Evolutionary conservation across 2,797 vertebrate species (phyloP).

Genomic region (Galago senegalensis): DNA sequence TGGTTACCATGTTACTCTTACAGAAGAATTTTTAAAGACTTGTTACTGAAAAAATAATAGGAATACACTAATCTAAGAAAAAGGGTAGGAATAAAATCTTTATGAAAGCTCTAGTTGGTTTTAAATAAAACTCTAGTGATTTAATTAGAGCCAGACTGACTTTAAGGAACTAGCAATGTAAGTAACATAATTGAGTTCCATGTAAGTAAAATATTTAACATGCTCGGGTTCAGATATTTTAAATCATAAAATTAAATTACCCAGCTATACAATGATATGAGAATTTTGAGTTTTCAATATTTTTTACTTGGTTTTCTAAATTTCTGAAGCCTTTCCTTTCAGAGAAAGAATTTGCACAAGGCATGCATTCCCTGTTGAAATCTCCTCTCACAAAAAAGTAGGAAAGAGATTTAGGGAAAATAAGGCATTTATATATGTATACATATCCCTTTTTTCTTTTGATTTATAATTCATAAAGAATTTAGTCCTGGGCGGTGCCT

Average conservation of each 20-base stretch:
- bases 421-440: background rate
- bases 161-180: conserved; percentile 74
- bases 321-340: conserved; percentile 40
- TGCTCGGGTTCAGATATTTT: conserved; percentile 62
- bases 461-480: conserved; percentile 47
- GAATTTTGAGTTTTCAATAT: conserved; percentile 22
- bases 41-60: conserved; percentile 54
- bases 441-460: background rate
- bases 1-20: conserved; percentile 36
- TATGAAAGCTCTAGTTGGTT: background rate
- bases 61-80: conserved; percentile 31
- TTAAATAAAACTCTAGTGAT: conserved; percentile 58
- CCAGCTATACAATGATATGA: conserved; percentile 42
- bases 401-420: background rate
- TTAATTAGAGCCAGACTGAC: conserved; percentile 54
- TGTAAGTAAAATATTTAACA: conserved; percentile 68
- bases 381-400: conserved; percentile 36
- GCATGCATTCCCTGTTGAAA: background rate
- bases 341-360: conserved; percentile 56
- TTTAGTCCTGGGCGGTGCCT: too few species aligned
- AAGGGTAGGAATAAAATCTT: background rate
- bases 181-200: conserved; percentile 56
- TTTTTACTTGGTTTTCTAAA: conserved; percentile 45
- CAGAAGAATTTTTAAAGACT: conserved; percentile 53
- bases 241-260: conserved; percentile 40